These are phyloP conservation scores for Phaethornis superciliosus DNA, from an alignment of 2,113 vertebrate species.

Conservation along the genomic window DNA sequence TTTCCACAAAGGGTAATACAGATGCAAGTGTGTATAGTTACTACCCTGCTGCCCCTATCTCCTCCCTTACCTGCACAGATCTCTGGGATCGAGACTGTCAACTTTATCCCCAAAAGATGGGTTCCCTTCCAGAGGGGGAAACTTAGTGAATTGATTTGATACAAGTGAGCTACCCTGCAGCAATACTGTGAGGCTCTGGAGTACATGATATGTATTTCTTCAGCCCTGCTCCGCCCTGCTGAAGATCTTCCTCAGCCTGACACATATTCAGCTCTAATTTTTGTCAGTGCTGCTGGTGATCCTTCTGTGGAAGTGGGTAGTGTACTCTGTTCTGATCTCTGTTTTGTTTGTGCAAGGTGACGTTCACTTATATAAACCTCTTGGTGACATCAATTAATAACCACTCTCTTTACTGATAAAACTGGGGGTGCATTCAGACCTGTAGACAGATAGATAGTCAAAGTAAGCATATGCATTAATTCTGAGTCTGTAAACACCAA, in stretches of 20 bases:
- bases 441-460: not conserved
- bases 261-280: accelerated
- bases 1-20: not conserved
- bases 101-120: not conserved
- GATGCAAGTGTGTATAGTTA: not conserved
- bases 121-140: not conserved
- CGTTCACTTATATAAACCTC: not conserved
- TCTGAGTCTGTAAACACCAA: not conserved
- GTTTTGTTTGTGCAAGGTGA: not conserved
- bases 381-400: not conserved
- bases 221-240: not conserved
- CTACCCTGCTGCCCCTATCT: not conserved
- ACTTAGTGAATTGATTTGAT: not conserved
- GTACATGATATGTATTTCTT: not conserved
- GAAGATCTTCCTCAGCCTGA: not conserved
- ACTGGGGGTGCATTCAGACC: not conserved
- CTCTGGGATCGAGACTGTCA: not conserved
- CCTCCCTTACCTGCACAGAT: not conserved
- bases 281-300: not conserved
- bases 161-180: not conserved
- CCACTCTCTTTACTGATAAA: not conserved
- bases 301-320: not conserved
- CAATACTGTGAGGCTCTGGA: not conserved
- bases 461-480: not conserved
- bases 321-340: not conserved